phyloP scores from a whole-genome alignment of 2,888 invertebrate genomes.

The Apeira syringaria region DNA sequence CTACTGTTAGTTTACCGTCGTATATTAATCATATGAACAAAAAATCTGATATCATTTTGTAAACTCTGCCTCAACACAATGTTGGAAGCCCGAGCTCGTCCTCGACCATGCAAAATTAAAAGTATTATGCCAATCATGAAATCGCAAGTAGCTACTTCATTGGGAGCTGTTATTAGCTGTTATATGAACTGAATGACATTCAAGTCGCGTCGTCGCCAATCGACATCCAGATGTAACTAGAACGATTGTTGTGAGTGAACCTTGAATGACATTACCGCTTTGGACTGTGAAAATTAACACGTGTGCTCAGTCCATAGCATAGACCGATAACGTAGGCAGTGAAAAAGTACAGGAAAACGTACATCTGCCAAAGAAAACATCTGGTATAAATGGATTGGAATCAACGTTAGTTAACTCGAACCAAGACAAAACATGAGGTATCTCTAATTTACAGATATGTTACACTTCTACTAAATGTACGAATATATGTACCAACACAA shows the following conservation, averaged over 20 bases:
- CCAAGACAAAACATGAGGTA: no score
- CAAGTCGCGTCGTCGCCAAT: slow-evolving; percentile 2
- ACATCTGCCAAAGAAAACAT: slow-evolving; percentile 21
- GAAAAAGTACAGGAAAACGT: slow-evolving; percentile 20
- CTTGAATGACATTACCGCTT: slow-evolving; percentile 52
- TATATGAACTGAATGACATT: slow-evolving; percentile 13
- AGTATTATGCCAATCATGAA: slow-evolving; percentile 20
- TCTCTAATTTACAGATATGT: no score
- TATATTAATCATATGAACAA: slow-evolving; percentile 6
- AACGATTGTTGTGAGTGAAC: slow-evolving; percentile 32
- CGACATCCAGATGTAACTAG: slow-evolving; percentile 13
- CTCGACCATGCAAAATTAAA: slow-evolving; percentile 21
- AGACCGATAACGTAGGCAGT: slow-evolving; percentile 38
- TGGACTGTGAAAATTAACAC: slow-evolving; percentile 62
- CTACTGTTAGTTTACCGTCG: slow-evolving; percentile 13
- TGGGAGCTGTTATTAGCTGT: slow-evolving; percentile 17
- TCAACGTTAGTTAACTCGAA: slow-evolving; percentile 10
- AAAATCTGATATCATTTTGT: slow-evolving; percentile 10
- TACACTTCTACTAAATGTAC: no score
- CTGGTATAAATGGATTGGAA: slow-evolving; percentile 9
- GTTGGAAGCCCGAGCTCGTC: slow-evolving; percentile 11
- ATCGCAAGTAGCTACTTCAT: slow-evolving; percentile 20
- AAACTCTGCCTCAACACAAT: slow-evolving; percentile 7
- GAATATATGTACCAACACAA: no score
- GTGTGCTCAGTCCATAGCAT: slow-evolving; percentile 26